Conservation (phyloP, 2,113 vertebrate genomes). For the Atlantisia rogersi region DNA sequence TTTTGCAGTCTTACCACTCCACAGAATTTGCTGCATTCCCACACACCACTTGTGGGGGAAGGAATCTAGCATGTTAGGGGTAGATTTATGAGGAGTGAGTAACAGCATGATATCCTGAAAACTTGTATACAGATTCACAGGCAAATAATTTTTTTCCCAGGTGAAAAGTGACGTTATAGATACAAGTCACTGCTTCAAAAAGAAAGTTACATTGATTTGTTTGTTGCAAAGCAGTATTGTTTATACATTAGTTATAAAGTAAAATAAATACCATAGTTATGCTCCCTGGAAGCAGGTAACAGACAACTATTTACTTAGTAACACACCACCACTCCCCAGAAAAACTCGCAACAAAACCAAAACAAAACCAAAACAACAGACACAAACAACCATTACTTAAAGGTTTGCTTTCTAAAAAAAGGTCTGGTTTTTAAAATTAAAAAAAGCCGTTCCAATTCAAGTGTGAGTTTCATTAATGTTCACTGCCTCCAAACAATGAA, state of each 20-base stretch:
- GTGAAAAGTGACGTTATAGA: neutral
- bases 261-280: neutral
- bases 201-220: neutral
- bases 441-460: neutral
- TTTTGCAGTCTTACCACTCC: neutral
- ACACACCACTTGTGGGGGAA: neutral
- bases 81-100: neutral
- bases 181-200: neutral
- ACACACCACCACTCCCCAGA: neutral
- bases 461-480: neutral
- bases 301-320: neutral
- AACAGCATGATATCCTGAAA: neutral
- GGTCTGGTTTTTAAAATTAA: neutral
- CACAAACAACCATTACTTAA: neutral
- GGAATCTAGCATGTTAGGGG: neutral
- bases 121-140: neutral
- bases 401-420: neutral
- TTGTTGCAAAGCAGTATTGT: neutral
- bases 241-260: neutral
- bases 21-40: neutral
- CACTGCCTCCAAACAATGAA: neutral
- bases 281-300: neutral
- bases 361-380: neutral
- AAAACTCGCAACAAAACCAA: neutral
- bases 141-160: neutral